phyloP scores from a whole-genome alignment of 2,113 vertebrate genomes.

The Patagioenas fasciata region DNA sequence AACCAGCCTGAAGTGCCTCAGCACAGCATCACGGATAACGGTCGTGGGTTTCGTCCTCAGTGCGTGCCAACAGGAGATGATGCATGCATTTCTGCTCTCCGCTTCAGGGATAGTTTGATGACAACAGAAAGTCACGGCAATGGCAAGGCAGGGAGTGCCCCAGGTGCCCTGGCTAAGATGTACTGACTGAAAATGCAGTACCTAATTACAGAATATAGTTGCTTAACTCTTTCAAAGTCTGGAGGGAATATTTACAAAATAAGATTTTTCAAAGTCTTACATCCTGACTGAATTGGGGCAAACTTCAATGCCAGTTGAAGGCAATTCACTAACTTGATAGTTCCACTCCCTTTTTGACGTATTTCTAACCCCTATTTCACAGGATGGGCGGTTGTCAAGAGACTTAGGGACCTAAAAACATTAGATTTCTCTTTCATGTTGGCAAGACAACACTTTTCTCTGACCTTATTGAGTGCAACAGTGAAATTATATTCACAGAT shows the following conservation, averaged over 20 bases:
- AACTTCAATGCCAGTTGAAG: not conserved
- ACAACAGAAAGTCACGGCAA: too few species aligned
- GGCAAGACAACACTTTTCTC: not conserved
- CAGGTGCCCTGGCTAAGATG: not conserved
- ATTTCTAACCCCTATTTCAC: not conserved
- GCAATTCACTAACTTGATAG: not conserved
- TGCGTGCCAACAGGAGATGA: accelerated
- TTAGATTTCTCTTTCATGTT: not conserved
- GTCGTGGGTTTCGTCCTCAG: accelerated
- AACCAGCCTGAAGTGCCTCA: not conserved
- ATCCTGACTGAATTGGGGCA: not conserved
- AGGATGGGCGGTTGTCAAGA: not conserved
- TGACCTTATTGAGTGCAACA: not conserved
- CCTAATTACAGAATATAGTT: not conserved
- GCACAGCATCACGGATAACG: accelerated
- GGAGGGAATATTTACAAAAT: not conserved
- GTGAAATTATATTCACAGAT: not conserved
- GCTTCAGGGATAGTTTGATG: not conserved
- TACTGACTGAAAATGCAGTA: not conserved
- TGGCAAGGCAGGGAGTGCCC: too few species aligned
- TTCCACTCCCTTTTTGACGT: not conserved
- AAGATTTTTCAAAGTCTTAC: not conserved
- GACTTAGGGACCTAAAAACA: not conserved
- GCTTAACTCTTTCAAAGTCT: not conserved
- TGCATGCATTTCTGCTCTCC: not conserved